A percentile compares a stretch with the other conserved stretches of the same genome.
phyloP scores from a whole-genome alignment of 2,888 invertebrate genomes.

The Volucella zonaria region DNA sequence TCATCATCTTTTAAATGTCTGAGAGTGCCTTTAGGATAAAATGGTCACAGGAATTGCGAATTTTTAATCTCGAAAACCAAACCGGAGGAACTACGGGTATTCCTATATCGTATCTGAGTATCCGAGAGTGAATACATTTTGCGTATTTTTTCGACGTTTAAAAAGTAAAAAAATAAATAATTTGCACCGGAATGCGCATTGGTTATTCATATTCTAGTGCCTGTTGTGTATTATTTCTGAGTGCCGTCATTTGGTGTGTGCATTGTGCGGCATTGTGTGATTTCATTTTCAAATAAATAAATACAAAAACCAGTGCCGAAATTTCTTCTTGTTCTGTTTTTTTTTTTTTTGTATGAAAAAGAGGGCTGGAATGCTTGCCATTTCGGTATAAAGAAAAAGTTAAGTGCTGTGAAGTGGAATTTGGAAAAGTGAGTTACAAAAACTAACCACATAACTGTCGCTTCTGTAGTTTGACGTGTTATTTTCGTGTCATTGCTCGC shows the following conservation, averaged over 20 bases:
- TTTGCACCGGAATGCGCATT: constrained; percentile 52
- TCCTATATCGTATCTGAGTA: constrained; percentile 9
- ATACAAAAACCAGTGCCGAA: constrained; percentile 20
- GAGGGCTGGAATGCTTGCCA: not conserved
- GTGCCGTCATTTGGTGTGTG: constrained; percentile 27
- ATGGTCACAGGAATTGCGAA: constrained; percentile 49
- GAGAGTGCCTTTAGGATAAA: constrained; percentile 42
- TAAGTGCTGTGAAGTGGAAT: not conserved
- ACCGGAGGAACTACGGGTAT: constrained; percentile 26
- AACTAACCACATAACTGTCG: not conserved
- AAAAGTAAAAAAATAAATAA: not conserved
- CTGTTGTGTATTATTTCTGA: constrained; percentile 48
- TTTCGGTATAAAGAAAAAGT: not conserved
- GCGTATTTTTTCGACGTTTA: not conserved
- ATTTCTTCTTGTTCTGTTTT: constrained; percentile 11
- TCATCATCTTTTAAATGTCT: constrained; percentile 53
- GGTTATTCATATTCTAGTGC: constrained; percentile 16
- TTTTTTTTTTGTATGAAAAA: not conserved
- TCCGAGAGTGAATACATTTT: constrained; percentile 21
- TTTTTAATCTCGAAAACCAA: constrained; percentile 13
- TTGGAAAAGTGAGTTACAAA: not conserved
- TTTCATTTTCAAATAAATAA: constrained; percentile 10
- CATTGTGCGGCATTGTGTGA: constrained; percentile 1
- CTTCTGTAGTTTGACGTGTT: not conserved
- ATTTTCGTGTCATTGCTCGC: constrained; percentile 18